Base-by-base conservation (phyloP, 2,797 vertebrate species). In the Crypturellus tataupa region DNA sequence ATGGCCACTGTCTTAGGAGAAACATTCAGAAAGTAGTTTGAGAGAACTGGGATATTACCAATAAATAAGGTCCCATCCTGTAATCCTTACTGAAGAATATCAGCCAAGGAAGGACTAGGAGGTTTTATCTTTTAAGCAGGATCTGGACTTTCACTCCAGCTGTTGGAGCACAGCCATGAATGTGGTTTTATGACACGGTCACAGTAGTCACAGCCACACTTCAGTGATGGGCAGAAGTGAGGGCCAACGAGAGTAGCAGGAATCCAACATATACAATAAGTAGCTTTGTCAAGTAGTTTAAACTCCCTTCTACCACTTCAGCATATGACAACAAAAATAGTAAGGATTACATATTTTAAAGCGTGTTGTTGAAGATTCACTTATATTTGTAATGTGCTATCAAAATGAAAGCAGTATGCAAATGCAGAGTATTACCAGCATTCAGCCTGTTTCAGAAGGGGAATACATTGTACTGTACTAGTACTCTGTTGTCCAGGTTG, bases 361-460 rank as follows among this genome's bases (percentile, higher is more conserved):
- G 29, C 7, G 18, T 55, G 37, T 69, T 92, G 31, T 42, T 92
- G 70, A 89, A 69, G 39, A 90, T 87, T 94, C 49, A 29, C 80
- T 93, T 85, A 92, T 35, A 69, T 96, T 93, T 69, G 68, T 85
- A 94, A 86, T 73, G 59, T 78, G 68, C 76, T 87, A 92, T 87
- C 31, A 77, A 58, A 95, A 80, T 71, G 82, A 91, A 94, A 96
- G 89, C 31, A 6, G 47, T 80, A 94, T 95, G 89, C 87, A 93
- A 93, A 95, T 88, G 24, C 63, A 84, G 87, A 89, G 58, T 59
- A 87, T 95, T 97, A 95, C 88, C 75, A 75, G 81, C 69, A 82
- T 24, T 63, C 33, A 93, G 75, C 85, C 55, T 80, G 33, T 93
- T 97, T 95, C 87, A 86, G 53, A 96, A 89, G 40, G 58, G 51